Conservation (phyloP, 2,113 vertebrate genomes). For the Pteruthius melanotis region DNA sequence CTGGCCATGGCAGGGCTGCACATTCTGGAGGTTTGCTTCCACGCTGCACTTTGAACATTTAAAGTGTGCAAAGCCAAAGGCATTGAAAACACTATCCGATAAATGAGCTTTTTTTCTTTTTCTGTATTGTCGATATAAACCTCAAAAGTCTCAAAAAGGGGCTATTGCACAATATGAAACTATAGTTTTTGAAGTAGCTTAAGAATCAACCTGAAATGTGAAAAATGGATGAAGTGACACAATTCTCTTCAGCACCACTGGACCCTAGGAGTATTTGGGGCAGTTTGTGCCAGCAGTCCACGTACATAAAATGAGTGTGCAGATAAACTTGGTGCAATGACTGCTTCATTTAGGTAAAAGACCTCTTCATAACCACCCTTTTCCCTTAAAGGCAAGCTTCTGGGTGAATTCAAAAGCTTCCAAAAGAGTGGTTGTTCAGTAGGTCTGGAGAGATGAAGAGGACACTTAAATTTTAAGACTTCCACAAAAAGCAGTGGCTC, state of each 20-base stretch:
- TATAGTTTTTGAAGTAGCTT: not conserved
- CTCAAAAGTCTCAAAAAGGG: not conserved
- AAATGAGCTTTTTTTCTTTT: not conserved
- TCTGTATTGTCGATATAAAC: not conserved
- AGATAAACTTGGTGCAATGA: not conserved
- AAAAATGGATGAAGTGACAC: not conserved
- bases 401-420: not conserved
- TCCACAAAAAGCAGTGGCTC: not conserved
- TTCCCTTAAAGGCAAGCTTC: not conserved
- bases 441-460: not conserved
- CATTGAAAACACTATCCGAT: not conserved
- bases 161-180: not conserved
- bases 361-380: not conserved
- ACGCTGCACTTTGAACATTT: not conserved
- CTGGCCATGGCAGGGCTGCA: not conserved
- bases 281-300: not conserved
- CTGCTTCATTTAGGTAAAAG: not conserved
- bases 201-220: not conserved
- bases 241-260: not conserved
- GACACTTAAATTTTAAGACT: not conserved
- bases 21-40: not conserved
- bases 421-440: not conserved
- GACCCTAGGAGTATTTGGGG: not conserved
- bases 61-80: not conserved
- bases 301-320: fast-evolving